Percentiles rank a stretch among this genome's conserved stretches.
phyloP scores from a whole-genome alignment of 2,113 vertebrate species.

The Cheilinus undulatus region DNA sequence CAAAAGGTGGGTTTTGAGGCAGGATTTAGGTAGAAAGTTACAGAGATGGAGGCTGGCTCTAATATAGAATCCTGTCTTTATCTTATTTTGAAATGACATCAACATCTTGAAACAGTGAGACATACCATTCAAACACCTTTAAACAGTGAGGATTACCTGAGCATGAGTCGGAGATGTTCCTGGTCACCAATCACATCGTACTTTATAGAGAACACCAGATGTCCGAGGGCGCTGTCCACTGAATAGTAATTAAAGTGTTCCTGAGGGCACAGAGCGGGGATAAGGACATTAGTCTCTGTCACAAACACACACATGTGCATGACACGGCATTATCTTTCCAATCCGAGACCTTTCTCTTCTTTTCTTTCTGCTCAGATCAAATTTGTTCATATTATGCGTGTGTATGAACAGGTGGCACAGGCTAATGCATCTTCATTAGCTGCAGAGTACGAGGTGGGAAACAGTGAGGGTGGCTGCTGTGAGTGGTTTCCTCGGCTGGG shows the following conservation, averaged over 20 bases:
- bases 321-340: neutral
- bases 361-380: conserved; percentile 15
- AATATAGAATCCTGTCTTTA: too few relatives aligned
- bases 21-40: too few relatives aligned
- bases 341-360: conserved; percentile 4
- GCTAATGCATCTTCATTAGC: conserved; percentile 63
- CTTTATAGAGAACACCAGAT: conserved; percentile 97
- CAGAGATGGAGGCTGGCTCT: too few relatives aligned
- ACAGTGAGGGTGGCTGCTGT: conserved; percentile 23
- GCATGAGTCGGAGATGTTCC: conserved; percentile 94
- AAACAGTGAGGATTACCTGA: conserved; percentile 84
- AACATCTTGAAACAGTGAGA: too few relatives aligned
- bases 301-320: conserved; percentile 10
- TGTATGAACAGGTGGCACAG: conserved; percentile 52
- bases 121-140: too few relatives aligned
- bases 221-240: conserved; percentile 90
- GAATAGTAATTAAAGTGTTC: conserved; percentile 99
- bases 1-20: too few relatives aligned
- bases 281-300: conserved; percentile 47
- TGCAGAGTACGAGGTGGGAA: conserved; percentile 29
- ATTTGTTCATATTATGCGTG: conserved; percentile 41
- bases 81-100: too few relatives aligned
- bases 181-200: conserved; percentile 95
- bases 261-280: conserved; percentile 79
- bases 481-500: conserved; percentile 24